Conservation (phyloP, 23 tunicate genomes). For the Styela plicata region DNA sequence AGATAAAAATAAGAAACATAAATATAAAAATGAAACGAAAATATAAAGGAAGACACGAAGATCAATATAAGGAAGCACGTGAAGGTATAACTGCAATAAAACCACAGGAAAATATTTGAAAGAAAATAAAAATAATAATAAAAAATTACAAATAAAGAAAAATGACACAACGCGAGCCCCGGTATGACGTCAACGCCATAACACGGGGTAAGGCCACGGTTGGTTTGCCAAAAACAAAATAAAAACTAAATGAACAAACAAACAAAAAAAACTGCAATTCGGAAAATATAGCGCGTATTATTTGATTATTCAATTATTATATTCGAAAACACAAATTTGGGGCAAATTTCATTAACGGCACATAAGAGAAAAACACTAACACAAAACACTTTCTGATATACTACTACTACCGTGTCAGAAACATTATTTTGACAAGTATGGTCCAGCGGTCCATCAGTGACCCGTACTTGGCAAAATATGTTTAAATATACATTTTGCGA, state of each 20-base stretch:
- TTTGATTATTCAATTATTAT: too few species aligned
- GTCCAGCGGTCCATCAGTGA: too few species aligned
- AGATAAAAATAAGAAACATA: neutral
- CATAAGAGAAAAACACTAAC: too few species aligned
- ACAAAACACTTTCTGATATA: too few species aligned
- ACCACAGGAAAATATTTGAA: neutral
- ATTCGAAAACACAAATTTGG: too few species aligned
- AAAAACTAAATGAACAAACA: too few species aligned
- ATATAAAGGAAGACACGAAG: neutral
- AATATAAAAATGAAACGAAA: neutral
- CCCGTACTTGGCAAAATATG: too few species aligned
- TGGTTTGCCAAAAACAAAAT: constrained; percentile 8
- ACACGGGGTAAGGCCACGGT: constrained; percentile 20
- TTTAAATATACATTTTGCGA: too few species aligned
- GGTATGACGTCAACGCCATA: neutral
- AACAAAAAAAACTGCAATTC: neutral
- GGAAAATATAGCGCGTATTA: neutral
- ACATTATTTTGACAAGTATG: too few species aligned
- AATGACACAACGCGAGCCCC: neutral
- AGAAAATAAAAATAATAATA: too few species aligned
- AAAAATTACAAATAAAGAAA: neutral
- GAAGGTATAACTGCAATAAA: neutral
- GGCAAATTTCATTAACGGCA: too few species aligned
- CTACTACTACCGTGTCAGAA: too few species aligned
- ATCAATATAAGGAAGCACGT: neutral